Evolutionary conservation across 2,888 invertebrate genomes (phyloP), one percentile per base, ranked within the genome.

Genomic region (Pammene aurita): DNA sequence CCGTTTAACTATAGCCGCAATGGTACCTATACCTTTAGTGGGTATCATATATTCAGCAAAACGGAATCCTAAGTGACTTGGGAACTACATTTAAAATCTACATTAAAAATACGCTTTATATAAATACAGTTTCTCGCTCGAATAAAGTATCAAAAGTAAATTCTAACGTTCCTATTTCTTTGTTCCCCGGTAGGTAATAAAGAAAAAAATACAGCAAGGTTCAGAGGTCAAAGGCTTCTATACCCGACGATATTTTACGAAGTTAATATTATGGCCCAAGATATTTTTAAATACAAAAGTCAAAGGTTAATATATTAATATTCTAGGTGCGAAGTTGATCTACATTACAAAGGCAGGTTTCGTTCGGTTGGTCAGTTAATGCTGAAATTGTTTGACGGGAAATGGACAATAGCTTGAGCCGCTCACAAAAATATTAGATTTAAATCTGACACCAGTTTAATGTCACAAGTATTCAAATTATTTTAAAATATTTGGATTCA

Each of bases 291-390:
- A 58, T 69, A 68, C 62, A 68, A 44, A 70, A 67, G 73, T 70
- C 66, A 58, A 61, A 69, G 65, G 69, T 65, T 65, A 69, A 69
- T 65, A 18, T 65, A n/a, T n/a, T n/a, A n/a, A n/a, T n/a, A 69
- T 65, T 69, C 69, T 46, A 52, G 63, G 58, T 57, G 44, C 46
- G 63, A 54, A 64, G 46, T 50, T 13, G 46, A 74, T 77, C 76
- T 77, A 72, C 76, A 77, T 77, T 16, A 70, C 76, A 77, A 76
- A 76, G 73, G 71, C 48, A 48, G 50, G 63, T 54, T 65, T 61
- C 68, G 71, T 70, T 63, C 70, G 62, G 67, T 58, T 58, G 71
- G 72, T 71, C 57, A 68, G 54, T 58, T 38, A 38, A 46, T 14
- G 35, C 50, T 34, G 35, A 42, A 42, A 60, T 46, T 58, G 54